Base-by-base conservation (phyloP, 2,797 vertebrate species). In the Syndactyla subalaris region DNA sequence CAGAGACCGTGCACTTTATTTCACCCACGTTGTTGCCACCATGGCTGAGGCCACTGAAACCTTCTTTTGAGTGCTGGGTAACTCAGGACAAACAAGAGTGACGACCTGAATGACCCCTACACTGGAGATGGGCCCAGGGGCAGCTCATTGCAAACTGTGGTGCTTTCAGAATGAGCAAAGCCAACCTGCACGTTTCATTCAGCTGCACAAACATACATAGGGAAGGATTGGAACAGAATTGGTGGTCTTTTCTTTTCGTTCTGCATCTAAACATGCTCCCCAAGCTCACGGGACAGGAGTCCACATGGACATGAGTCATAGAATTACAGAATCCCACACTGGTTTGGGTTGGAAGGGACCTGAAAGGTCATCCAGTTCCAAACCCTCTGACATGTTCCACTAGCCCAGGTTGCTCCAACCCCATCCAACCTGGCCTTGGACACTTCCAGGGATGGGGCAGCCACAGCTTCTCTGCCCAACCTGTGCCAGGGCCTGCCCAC, bases 311-410 rank as follows among this genome's bases (percentile, higher is more conserved):
- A 21, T 1, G 2, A 10, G 16, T 12, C 72, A 83, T 20, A 39
- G n/a, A 65, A 32, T 23, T 41, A 45, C 10, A 63, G 41, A n/a
- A 11, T 5, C 43, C 9, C 36, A 38, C 10, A 17, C 5, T 19
- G 20, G 24, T 39, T 23, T 34, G 51, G 45, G 4, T 17, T 19
- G 45, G 14, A 45, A 34, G 6, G 11, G 19, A 71, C 8, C 16
- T 58, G 13, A 26, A 63, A 58, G 2, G 1, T 0, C 49, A 51
- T 18, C 23, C 4, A 1, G 1, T 48, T 1, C 23, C 41, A 43
- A 43, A 32, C 3, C 0, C 48, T 23, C 27, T n/a, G 43, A 36
- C 57, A 63, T 16, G 16, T 52, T 52, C 10, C 27, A 29, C 51
- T 7, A 52, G 6, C 51, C 51, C 51, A 30, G 51, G 51, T 29